Conservation (phyloP, 2,888 invertebrate genomes). For the Ypsolopha sequella region DNA sequence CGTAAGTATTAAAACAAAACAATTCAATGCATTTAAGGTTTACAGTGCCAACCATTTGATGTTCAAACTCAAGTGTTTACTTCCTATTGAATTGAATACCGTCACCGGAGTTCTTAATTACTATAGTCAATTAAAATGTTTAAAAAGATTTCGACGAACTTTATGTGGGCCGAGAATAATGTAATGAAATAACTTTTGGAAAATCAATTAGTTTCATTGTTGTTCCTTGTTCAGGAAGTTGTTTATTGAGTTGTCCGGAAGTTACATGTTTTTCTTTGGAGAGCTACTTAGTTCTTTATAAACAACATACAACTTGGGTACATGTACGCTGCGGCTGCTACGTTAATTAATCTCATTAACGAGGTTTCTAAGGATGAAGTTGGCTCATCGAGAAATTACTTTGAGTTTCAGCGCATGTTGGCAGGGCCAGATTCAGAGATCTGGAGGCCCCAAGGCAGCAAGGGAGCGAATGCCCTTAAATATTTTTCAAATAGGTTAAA, state of each 20-base stretch:
- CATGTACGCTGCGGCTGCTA: no score
- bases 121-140: not conserved
- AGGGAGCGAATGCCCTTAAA: no score
- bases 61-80: not conserved
- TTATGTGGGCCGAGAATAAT: slow-evolving; percentile 8
- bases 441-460: no score
- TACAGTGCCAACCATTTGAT: no score
- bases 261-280: slow-evolving; percentile 15
- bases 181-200: slow-evolving; percentile 14
- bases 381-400: slow-evolving; percentile 8
- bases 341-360: not conserved
- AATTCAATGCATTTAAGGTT: no score
- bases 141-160: not conserved
- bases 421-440: no score
- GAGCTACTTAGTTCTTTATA: slow-evolving; percentile 8
- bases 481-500: no score
- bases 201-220: slow-evolving; percentile 20
- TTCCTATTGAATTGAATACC: not conserved
- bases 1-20: no score
- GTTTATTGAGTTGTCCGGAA: slow-evolving; percentile 15
- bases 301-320: not conserved
- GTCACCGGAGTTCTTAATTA: not conserved
- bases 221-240: slow-evolving; percentile 14
- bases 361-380: not conserved
- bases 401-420: slow-evolving; percentile 8